Evolutionary conservation across 2,888 invertebrate genomes (phyloP), one percentile per base, ranked within the genome.

Genomic region (Deilephila porcellus): DNA sequence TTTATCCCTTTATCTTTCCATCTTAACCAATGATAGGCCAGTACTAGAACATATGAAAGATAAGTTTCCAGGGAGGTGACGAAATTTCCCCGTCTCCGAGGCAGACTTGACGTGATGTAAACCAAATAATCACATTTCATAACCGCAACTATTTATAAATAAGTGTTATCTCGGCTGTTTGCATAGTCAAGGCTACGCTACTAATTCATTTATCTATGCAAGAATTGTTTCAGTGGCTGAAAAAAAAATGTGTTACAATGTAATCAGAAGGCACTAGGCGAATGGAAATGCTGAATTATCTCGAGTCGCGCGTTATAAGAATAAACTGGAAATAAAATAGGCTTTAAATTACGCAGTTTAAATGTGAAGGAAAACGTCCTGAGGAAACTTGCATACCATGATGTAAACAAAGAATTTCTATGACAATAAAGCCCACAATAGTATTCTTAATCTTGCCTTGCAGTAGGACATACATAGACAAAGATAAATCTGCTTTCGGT

Each of bases 201-300:
- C 45, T 52, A 52, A 52, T 52, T 53, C 72, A 72, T 64, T 72
- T 60, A 73, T 37, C 56, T 67, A 25, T 32, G 60, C 56, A 62
- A 29, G n/a, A 60, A 25, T 20, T 20, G 67, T 67, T 67, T 67
- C 67, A 52, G 67, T 52, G 25, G 19, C 67, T 45, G 67, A 45
- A 25, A 20, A 25, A 20, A 63, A 34, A 52, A n/a, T 70, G 32
- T 56, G 60, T 74, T 79, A 67, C 62, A 60, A 60, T 59, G 64
- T 73, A 71, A 71, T 72, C 75, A 74, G 80, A 80, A 75, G 45
- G 67, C 25, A 74, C 81, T 79, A 76, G 45, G 67, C 25, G 67
- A 67, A 52, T 45, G 64, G 37, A 52, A 81, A 67, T 67, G 67
- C 67, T 45, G 45, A 25, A 20, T 63, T 63, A 34, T 67, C 45